Conservation (phyloP, 1,140 invertebrate genomes). For the Pseudachorutes palmiensis region DNA sequence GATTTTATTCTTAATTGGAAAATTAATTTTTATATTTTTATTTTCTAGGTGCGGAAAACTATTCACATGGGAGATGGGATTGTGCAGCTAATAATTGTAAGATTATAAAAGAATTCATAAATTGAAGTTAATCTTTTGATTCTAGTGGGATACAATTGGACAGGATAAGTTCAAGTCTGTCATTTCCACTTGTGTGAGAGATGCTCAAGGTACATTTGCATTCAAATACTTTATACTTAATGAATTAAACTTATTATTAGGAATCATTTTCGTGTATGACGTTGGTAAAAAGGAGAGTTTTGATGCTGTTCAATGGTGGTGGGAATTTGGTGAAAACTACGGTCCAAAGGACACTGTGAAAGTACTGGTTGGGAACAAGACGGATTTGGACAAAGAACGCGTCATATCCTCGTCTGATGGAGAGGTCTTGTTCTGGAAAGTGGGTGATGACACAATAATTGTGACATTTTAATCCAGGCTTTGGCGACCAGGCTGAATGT, state of each 20-base stretch:
- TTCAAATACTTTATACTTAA: not conserved
- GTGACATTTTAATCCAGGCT: slow-evolving; percentile 41
- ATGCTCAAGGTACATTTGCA: slow-evolving; percentile 74
- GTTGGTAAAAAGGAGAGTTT: slow-evolving; percentile 82
- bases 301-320: slow-evolving; percentile 79
- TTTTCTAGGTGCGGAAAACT: slow-evolving; percentile 21
- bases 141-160: slow-evolving; percentile 42
- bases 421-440: slow-evolving; percentile 15
- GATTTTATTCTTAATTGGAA: not conserved
- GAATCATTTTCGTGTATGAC: slow-evolving; percentile 71
- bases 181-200: slow-evolving; percentile 71
- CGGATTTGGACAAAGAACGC: slow-evolving; percentile 40
- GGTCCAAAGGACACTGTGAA: slow-evolving; percentile 79
- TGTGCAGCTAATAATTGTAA: slow-evolving; percentile 27
- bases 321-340: slow-evolving; percentile 76
- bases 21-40: slow-evolving; percentile 5
- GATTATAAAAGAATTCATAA: not conserved
- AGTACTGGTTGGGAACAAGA: slow-evolving; percentile 70
- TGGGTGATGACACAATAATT: not conserved
- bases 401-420: slow-evolving; percentile 1
- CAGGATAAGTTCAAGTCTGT: slow-evolving; percentile 88
- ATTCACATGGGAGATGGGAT: slow-evolving; percentile 26
- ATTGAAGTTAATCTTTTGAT: slow-evolving; percentile 8
- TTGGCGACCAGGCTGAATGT: slow-evolving; percentile 72
- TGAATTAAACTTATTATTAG: slow-evolving; percentile 41